phyloP scores from a whole-genome alignment of 2,888 invertebrate species.

The Gnatocerus cornutus region DNA sequence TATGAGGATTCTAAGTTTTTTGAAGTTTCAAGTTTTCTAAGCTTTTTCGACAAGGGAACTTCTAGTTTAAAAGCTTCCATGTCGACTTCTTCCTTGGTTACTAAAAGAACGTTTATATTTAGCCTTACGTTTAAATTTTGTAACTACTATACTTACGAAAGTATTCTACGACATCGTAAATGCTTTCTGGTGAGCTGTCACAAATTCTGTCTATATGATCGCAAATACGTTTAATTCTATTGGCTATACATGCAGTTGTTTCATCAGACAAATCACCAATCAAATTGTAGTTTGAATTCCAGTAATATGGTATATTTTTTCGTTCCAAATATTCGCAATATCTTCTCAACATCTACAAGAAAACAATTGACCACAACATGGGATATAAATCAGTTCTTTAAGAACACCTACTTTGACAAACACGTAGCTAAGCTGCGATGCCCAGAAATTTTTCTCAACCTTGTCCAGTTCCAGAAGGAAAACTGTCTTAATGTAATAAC shows the following conservation, averaged over 20 bases:
- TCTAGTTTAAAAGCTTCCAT: constrained; percentile 4
- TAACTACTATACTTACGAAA: constrained; percentile 9
- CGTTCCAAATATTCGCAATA: constrained; percentile 21
- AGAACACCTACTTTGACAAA: constrained; percentile 59
- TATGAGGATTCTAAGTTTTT: neutral
- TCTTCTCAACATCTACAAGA: constrained; percentile 30
- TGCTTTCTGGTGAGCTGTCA: neutral
- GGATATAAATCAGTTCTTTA: constrained; percentile 39
- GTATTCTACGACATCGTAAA: neutral
- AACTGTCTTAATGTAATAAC: constrained; percentile 72
- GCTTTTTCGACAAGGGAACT: constrained; percentile 3
- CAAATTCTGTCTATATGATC: constrained; percentile 15
- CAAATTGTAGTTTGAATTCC: constrained; percentile 66
- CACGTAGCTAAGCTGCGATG: constrained; percentile 56
- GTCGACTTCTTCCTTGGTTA: neutral
- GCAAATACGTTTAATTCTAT: constrained; percentile 9
- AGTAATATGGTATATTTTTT: constrained; percentile 66
- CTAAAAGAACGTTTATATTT: neutral
- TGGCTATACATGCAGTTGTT: constrained; percentile 9
- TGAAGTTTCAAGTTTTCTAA: neutral
- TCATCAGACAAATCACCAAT: constrained; percentile 10
- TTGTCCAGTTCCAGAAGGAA: constrained; percentile 66
- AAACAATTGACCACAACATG: neutral
- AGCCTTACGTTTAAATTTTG: too few relatives aligned
- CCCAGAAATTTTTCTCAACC: constrained; percentile 57